phyloP scores from a whole-genome alignment of 1,140 invertebrate species.

The Nephila pilipes region DNA sequence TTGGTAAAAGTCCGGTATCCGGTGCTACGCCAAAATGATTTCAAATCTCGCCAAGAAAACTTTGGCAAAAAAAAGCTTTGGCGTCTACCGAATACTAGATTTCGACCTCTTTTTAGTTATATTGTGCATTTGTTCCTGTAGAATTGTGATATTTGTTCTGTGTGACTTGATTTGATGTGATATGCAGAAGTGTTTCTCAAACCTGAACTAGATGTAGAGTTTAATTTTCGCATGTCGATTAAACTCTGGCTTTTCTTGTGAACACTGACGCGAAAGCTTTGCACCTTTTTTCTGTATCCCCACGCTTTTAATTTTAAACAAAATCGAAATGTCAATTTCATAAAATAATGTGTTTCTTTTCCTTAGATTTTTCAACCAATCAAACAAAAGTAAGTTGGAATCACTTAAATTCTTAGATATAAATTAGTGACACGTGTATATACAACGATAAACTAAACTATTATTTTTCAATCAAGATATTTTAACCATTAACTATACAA shows the following conservation, averaged over 20 bases:
- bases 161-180: constrained; percentile 2
- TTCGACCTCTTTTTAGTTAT: not conserved
- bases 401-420: too few species aligned
- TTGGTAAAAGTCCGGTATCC: not conserved
- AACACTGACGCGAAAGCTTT: not conserved
- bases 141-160: not conserved
- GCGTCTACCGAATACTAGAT: not conserved
- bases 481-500: too few species aligned
- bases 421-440: too few species aligned
- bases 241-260: not conserved
- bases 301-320: not conserved
- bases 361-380: too few species aligned
- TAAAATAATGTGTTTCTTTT: too few species aligned
- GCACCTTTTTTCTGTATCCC: not conserved
- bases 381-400: too few species aligned
- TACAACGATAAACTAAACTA: too few species aligned
- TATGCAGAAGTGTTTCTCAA: constrained; percentile 21
- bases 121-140: not conserved
- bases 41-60: not conserved
- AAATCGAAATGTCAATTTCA: too few species aligned
- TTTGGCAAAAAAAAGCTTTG: not conserved
- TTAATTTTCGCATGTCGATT: not conserved
- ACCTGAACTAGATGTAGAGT: not conserved
- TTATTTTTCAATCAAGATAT: too few species aligned
- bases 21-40: not conserved